A percentile compares a stretch with the other conserved stretches of the same genome.
Conservation (phyloP, 2,797 vertebrate genomes). For the Sciurus carolinensis region DNA sequence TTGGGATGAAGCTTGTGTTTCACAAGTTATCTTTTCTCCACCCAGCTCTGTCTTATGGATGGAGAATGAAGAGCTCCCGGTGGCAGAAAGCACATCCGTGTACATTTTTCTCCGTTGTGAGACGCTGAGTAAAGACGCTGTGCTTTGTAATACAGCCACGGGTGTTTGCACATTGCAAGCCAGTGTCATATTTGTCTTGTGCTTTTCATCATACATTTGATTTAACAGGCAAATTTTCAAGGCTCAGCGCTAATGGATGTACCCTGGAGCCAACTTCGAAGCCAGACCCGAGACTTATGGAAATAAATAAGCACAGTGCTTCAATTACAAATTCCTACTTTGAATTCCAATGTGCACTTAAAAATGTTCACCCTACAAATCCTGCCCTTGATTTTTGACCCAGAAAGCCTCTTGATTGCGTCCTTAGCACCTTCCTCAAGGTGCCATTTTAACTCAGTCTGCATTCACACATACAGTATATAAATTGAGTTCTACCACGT, state of each 20-base stretch:
- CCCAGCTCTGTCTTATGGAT: not conserved
- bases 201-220: slow-evolving; percentile 63
- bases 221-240: slow-evolving; percentile 65
- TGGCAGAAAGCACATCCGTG: not conserved
- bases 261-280: slow-evolving; percentile 61
- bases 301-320: slow-evolving; percentile 55
- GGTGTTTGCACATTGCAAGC: not conserved
- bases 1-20: not conserved
- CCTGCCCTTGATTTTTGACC: slow-evolving; percentile 50
- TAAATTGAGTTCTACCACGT: not conserved
- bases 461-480: not conserved
- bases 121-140: not conserved
- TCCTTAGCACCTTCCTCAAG: not conserved
- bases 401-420: not conserved
- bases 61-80: not conserved
- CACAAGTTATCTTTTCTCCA: not conserved
- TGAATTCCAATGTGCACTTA: slow-evolving; percentile 48
- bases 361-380: slow-evolving; percentile 54
- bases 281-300: slow-evolving; percentile 42
- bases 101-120: not conserved
- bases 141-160: not conserved
- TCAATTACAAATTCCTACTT: slow-evolving; percentile 63
- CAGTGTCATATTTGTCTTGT: not conserved
- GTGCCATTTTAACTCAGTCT: slow-evolving; percentile 61
- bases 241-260: slow-evolving; percentile 39